These are phyloP conservation scores for Oenanthe oenanthe DNA, from an alignment of 2,113 vertebrate species.

Conservation along the genomic window DNA sequence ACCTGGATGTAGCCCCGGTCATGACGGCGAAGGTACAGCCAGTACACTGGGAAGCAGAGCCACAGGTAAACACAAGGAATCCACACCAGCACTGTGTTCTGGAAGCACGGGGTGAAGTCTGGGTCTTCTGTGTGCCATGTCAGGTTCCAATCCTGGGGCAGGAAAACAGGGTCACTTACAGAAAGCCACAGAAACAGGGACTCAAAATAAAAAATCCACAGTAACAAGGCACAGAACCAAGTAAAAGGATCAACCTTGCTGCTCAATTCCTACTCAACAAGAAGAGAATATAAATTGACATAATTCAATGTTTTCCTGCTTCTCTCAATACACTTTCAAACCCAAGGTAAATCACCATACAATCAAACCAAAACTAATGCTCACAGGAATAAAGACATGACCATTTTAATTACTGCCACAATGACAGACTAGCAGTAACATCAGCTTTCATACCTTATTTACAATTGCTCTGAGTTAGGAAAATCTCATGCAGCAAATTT, in stretches of 20 bases:
- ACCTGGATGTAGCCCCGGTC: slow-evolving; percentile 91
- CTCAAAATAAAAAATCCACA: not conserved
- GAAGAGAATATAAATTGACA: not conserved
- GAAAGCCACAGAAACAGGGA: not conserved
- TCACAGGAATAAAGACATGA: not conserved
- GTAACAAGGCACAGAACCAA: not conserved
- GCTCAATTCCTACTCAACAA: not conserved
- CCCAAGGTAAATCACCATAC: not conserved
- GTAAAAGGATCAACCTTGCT: not conserved
- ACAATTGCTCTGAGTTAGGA: not conserved
- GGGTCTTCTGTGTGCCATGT: slow-evolving; percentile 88
- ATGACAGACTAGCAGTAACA: not conserved
- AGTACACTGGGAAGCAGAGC: slow-evolving; percentile 86
- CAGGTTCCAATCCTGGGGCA: slow-evolving; percentile 86
- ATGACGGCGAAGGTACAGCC: slow-evolving; percentile 81
- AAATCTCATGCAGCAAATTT: not conserved
- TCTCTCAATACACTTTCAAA: not conserved
- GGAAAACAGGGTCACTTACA: not conserved
- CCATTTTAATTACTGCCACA: not conserved
- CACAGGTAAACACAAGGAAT: slow-evolving; percentile 92
- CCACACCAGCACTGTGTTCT: slow-evolving; percentile 90
- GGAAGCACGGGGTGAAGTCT: slow-evolving; percentile 93
- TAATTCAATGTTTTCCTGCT: not conserved
- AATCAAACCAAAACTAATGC: not conserved
- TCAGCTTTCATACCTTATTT: not conserved